These are phyloP conservation scores for Lepidurus arcticus DNA, from an alignment of 1,140 invertebrate species.

Conservation along the genomic window DNA sequence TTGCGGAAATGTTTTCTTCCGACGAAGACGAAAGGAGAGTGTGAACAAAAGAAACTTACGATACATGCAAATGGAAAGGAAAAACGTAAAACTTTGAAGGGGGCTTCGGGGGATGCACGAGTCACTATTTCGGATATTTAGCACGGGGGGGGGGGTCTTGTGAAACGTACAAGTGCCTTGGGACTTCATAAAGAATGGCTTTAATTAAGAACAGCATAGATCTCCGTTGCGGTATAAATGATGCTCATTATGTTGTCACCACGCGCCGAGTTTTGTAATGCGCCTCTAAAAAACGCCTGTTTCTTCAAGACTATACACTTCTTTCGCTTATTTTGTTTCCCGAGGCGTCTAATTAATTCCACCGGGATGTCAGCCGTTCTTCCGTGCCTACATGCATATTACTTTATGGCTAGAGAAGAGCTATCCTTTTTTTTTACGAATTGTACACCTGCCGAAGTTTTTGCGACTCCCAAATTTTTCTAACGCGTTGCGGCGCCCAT, in stretches of 20 bases:
- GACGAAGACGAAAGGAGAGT: not conserved
- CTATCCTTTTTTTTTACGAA: not conserved
- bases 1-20: slow-evolving; percentile 1
- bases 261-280: not conserved
- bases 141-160: not conserved
- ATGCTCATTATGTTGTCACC: slow-evolving; percentile 3
- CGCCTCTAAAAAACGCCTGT: not conserved
- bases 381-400: not conserved
- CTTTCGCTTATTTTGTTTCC: not conserved
- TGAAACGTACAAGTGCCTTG: not conserved
- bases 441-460: not conserved
- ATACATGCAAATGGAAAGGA: slow-evolving; percentile 5
- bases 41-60: slow-evolving; percentile 1
- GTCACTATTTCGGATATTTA: not conserved
- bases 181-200: slow-evolving; percentile 9
- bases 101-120: not conserved
- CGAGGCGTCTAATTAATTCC: not conserved
- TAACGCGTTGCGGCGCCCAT: slow-evolving; percentile 2
- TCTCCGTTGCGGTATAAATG: not conserved
- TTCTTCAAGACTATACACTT: not conserved
- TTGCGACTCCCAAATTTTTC: not conserved
- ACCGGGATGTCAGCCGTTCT: not conserved
- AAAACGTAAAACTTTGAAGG: not conserved
- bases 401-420: not conserved
- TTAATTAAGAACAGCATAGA: slow-evolving; percentile 19